Conservation (phyloP, 2,797 vertebrate genomes). For the Enteromius argenteus region DNA sequence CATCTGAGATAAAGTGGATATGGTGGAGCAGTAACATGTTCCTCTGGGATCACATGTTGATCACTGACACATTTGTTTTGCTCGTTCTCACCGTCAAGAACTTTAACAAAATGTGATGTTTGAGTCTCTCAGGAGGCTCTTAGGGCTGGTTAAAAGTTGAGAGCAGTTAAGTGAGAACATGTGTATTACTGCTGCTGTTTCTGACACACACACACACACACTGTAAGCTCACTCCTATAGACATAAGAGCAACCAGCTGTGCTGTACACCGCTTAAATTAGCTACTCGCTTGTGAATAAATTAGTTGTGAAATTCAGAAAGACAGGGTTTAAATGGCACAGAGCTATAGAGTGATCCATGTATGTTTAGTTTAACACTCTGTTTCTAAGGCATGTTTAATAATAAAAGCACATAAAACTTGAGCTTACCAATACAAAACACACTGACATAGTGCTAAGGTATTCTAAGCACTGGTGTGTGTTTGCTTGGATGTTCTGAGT, state of each 20-base stretch:
- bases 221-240: slow-evolving; percentile 16
- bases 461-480: background rate
- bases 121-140: slow-evolving; percentile 41
- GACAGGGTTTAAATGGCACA: background rate
- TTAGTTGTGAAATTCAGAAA: slow-evolving; percentile 6
- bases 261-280: slow-evolving; percentile 17
- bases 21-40: background rate
- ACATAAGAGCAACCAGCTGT: slow-evolving; percentile 24
- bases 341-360: background rate
- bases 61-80: slow-evolving; percentile 20
- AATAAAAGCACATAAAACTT: background rate
- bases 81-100: background rate
- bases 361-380: background rate
- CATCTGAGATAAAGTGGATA: slow-evolving; percentile 13
- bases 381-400: background rate
- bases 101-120: slow-evolving; percentile 22
- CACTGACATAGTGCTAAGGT: background rate
- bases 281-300: slow-evolving; percentile 10
- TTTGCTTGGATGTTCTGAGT: background rate
- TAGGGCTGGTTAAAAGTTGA: slow-evolving; percentile 23
- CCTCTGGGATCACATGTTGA: slow-evolving; percentile 16
- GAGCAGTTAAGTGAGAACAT: slow-evolving; percentile 25
- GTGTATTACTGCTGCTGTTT: slow-evolving; percentile 24
- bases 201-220: background rate
- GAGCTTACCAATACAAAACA: background rate